Evolutionary conservation across 1,140 invertebrate species (phyloP).

Genomic region (Ylistrum balloti): DNA sequence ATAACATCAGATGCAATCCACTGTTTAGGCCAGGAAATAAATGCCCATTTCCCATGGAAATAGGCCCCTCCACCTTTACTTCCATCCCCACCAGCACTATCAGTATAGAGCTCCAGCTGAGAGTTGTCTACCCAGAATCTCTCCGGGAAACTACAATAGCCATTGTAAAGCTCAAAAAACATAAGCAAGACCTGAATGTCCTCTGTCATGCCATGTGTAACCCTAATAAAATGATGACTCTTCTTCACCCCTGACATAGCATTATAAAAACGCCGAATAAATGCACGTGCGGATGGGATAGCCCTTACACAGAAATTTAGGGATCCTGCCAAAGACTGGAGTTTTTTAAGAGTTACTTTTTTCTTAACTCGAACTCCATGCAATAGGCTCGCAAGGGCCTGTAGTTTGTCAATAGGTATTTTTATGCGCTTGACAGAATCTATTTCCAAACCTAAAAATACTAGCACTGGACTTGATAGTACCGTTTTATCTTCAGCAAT

Average conservation of each 20-base stretch:
- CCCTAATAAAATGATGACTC: no score
- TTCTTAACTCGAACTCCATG: not conserved
- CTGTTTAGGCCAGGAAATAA: no score
- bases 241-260: no score
- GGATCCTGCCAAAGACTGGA: slow-evolving; percentile 51
- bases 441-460: slow-evolving; percentile 43
- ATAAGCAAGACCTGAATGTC: not conserved
- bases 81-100: slow-evolving; percentile 50
- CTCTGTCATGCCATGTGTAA: no score
- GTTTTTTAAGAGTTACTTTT: slow-evolving; percentile 44
- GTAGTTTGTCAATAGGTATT: slow-evolving; percentile 39
- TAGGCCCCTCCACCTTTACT: no score
- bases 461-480: not conserved
- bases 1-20: no score
- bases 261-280: slow-evolving; percentile 51
- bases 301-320: slow-evolving; percentile 53
- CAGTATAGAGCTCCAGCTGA: slow-evolving; percentile 22
- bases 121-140: no score
- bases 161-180: no score
- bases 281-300: slow-evolving; percentile 48
- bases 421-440: slow-evolving; percentile 45
- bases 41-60: no score
- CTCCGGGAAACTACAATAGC: no score
- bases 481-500: slow-evolving; percentile 45
- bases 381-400: not conserved